Evolutionary conservation across 2,113 vertebrate species (phyloP).

Genomic region (Erythrolamprus reginae): DNA sequence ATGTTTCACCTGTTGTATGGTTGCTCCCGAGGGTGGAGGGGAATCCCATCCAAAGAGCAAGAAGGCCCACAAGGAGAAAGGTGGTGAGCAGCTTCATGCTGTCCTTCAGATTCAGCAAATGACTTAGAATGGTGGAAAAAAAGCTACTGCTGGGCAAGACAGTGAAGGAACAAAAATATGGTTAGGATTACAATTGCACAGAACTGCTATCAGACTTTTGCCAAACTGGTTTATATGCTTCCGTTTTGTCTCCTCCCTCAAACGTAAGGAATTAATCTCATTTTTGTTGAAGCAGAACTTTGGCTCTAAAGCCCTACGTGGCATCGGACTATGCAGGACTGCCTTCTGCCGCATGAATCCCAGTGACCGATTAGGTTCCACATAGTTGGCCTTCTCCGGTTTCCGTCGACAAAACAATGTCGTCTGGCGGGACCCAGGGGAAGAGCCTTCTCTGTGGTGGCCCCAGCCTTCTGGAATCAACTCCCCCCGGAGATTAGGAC

Average conservation of each 20-base stretch:
- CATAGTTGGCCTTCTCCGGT: too few relatives aligned
- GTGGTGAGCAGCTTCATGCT: not conserved
- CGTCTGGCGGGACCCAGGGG: too few relatives aligned
- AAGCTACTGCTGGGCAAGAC: not conserved
- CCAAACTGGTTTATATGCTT: not conserved
- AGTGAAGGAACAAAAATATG: not conserved
- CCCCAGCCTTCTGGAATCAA: too few relatives aligned
- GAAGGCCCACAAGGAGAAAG: not conserved
- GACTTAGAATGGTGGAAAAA: not conserved
- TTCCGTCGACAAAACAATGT: too few relatives aligned
- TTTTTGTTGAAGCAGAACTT: not conserved
- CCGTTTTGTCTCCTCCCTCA: not conserved
- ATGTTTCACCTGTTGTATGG: not conserved
- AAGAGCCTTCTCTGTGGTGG: too few relatives aligned
- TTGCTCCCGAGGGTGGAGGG: not conserved
- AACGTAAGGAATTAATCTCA: not conserved
- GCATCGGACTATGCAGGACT: too few relatives aligned
- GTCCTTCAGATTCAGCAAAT: not conserved
- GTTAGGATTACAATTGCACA: not conserved
- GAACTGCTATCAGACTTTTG: too few relatives aligned
- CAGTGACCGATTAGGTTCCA: too few relatives aligned
- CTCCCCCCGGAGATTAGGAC: too few relatives aligned
- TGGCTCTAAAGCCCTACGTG: too few relatives aligned
- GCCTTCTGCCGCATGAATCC: too few relatives aligned
- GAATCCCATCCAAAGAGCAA: not conserved